Base-by-base conservation (phyloP, 2,888 invertebrate genomes). In the Sipha maydis region DNA sequence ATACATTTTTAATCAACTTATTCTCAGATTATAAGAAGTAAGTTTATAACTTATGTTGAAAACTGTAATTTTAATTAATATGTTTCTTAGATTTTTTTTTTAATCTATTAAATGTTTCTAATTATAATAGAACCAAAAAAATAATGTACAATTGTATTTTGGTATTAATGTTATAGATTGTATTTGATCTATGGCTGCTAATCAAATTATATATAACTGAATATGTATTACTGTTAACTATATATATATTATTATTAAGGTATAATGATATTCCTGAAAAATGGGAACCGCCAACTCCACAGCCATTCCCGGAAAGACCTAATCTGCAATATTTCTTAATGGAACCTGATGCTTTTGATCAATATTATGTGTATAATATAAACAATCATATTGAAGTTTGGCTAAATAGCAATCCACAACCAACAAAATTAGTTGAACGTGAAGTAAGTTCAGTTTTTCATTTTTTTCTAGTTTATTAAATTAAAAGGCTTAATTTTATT, bases 281-380 rank as follows among this genome's bases (percentile, higher is more conserved):
- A 91, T 99, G 99, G 98, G 96, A 96, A 90, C 95, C 97, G 0
- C 99, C 99, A 76, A 94, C 95, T 83, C 95, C 97, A 0, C 96
- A 96, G 91, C 96, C 97, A 0, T 99, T 97, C 93, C 96, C 96
- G 92, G 96, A 98, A 89, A 96, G 97, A 92, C 96, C 96, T 73
- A 99, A 99, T 93, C 93, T 99, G 89, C 96, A 97, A 92, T 96
- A 96, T 93, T 99, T 97, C 93, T 93, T 99, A 73, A 94, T 97
- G 92, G 98, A 99, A 91, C 96, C 97, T 0, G 98, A 99, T 93
- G 97, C 98, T 85, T 97, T 96, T 91, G 99, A 99, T 93, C 99
- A 99, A 92, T 99, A 96, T 92, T 97, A 38, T 95, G 95, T 90
- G 69, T 89, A 90, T 34, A 90, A 89, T 79, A 11, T 89, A 31